A percentile compares a stretch with the other conserved stretches of the same genome.
phyloP scores from a whole-genome alignment of 2,113 vertebrate genomes.

The Axis porcinus region DNA sequence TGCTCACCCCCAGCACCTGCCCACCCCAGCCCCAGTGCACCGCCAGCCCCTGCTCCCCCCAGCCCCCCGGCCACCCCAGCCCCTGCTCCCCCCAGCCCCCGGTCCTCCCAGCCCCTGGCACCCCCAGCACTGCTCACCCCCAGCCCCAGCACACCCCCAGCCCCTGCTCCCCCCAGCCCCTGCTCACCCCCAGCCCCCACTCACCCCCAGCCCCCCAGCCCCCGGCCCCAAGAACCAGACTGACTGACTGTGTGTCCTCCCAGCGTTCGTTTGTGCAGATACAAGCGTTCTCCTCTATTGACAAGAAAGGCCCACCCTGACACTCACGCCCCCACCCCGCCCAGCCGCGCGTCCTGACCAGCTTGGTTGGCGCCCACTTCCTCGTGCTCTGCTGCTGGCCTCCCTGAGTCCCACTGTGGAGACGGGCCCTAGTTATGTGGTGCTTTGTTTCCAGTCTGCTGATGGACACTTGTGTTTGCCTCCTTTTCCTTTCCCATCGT shows the following conservation, averaged over 20 bases:
- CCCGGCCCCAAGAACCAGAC: neutral
- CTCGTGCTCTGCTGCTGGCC: fast-evolving
- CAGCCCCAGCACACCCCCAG: fast-evolving
- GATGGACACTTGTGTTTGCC: neutral
- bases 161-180: too few relatives aligned
- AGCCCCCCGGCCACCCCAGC: fast-evolving
- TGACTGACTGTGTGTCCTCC: neutral
- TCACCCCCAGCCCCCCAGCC: neutral
- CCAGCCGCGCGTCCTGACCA: neutral
- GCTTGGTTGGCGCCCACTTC: fast-evolving
- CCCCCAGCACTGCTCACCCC: fast-evolving
- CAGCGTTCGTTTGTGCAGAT: neutral
- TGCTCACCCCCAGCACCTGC: too few relatives aligned
- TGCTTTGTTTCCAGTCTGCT: neutral
- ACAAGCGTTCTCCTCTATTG: neutral
- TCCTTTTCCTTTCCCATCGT: neutral
- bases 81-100: too few relatives aligned
- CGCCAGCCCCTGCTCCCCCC: too few relatives aligned
- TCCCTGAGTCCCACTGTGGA: fast-evolving
- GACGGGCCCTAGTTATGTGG: fast-evolving
- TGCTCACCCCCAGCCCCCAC: too few relatives aligned
- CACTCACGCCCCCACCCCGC: fast-evolving
- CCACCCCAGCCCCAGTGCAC: too few relatives aligned
- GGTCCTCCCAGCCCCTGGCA: too few relatives aligned
- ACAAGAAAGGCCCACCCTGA: fast-evolving